Base-by-base conservation (phyloP, 2,888 invertebrate species). In the Drosophila nr. medialis region DNA sequence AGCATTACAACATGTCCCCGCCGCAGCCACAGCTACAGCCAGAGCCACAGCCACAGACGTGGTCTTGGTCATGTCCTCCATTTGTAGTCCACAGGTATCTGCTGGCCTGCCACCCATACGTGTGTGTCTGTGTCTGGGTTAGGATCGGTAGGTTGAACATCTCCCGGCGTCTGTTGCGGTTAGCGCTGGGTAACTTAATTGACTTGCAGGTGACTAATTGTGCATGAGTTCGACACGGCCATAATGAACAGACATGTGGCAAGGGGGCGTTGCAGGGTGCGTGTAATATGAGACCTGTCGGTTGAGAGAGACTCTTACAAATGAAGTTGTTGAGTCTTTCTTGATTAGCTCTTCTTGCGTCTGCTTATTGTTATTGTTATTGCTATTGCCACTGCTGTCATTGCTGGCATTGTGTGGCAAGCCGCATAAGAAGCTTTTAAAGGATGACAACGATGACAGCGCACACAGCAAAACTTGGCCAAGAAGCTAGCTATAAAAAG, bases 171-270 rank as follows among this genome's bases (percentile, higher is more conserved):
- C 67, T 86, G 81, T 88, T 90, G 89, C 72, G 88, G 86, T 89
- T 69, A 64, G 75, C 71, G 76, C 76, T 83, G 81, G 81, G 80
- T 55, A 86, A 83, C 83, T 83, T 90, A 90, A 87, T 87, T 87
- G 89, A 89, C 90, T 90, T 90, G 86, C 86, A 87, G 89, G 86
- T 90, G 90, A 90, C 90, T 89, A 86, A 86, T 86, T 86, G 90
- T 80, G 90, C 90, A 88, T 88, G 89, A 88, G 86, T 83, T 89
- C 89, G 87, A 86, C 87, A 78, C 72, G 87, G 78, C 36, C 66
- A 49, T 49, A 61, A 62, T 56, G 67, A 40, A 36, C 30, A 10
- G 10, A 11, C 24, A 34, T 10, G 32, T 21, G 32, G 11, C 30
- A 36, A 32, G 32, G 54, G 29, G n/a, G 36, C 32, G 1, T 13